Base-by-base conservation (phyloP, 2,113 vertebrate genomes). In the Pelobates fuscus region DNA sequence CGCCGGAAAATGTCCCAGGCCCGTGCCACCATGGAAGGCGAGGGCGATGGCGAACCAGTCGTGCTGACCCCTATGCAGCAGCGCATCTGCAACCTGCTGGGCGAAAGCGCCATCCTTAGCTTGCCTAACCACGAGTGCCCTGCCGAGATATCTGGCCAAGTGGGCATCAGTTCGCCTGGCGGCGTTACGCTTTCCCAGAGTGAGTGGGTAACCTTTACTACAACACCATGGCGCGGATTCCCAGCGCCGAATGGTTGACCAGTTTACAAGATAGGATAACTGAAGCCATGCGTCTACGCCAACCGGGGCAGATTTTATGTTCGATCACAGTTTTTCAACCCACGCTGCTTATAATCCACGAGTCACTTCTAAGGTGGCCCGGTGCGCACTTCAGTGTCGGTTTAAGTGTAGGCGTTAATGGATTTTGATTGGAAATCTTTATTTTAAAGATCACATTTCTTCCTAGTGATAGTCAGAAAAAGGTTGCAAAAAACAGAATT, bases 91-190 rank as follows among this genome's bases (percentile, higher is more conserved):
- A 98, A 98, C 86, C 90, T 98, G 54, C 86, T 98, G 84, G 97
- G 97, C 0, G 97, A 98, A 84, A 95, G 95, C 79, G 96, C 96
- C 84, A 96, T 98, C 90, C 96, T 98, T 91, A 98, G 94, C 71
- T 64, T 98, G 69, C 95, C 97, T 0, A 84, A 90, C 0, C 91
- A 89, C 23, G 93, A 95, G 61, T 88, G 86, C 66, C 75, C 84
- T 2, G 87, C 93, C 0, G 95, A 98, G 44, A 91, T 95, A 46
- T 89, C 91, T 20, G 84, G 95, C 41, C 89, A 94, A 0, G 91
- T 93, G 0, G 81, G 88, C 0, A 88, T 88, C 49, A 89, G 90
- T 77, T 78, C 94, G 15, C 81, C 84, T 5, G 80, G 92, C 82
- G 92, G 93, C 0, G 95, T 95, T 83, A 94, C 94, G 10, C 89